phyloP scores from a whole-genome alignment of 2,888 invertebrate genomes.

The Meta bourneti region DNA sequence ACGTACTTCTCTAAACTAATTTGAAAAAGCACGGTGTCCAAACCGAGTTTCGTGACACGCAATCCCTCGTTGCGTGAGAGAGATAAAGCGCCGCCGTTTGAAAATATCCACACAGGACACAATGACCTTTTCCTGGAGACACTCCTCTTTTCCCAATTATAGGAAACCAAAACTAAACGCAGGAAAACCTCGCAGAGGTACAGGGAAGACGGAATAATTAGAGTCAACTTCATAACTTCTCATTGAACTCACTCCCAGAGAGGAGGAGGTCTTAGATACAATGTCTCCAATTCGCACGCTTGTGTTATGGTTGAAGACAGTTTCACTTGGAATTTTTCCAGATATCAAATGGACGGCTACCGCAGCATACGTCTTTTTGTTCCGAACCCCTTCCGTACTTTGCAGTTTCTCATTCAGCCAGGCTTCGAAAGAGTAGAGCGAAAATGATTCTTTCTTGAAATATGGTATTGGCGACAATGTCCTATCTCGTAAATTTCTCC shows the following conservation, averaged over 20 bases:
- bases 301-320: neutral
- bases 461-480: conserved; percentile 51
- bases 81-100: conserved; percentile 5
- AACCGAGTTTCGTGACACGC: conserved; percentile 41
- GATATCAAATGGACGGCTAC: conserved; percentile 22
- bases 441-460: conserved; percentile 52
- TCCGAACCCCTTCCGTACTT: conserved; percentile 25
- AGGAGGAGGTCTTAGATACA: no score
- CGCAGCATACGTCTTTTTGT: conserved; percentile 22
- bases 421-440: neutral
- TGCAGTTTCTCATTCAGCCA: conserved; percentile 9
- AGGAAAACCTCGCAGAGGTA: conserved; percentile 3
- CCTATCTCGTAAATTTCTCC: conserved; percentile 30
- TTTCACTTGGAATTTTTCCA: conserved; percentile 68
- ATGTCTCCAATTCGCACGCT: no score
- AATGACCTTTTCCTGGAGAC: neutral
- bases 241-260: neutral
- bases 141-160: neutral
- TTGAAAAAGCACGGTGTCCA: conserved; percentile 1
- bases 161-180: conserved; percentile 11
- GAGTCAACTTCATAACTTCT: neutral
- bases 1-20: neutral
- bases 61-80: conserved; percentile 21
- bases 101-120: conserved; percentile 1
- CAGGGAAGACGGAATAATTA: neutral